Percentiles rank a stretch among this genome's conserved stretches.
These are phyloP conservation scores for Tragelaphus scriptus DNA, from an alignment of 2,113 vertebrate genomes.

Conservation along the genomic window DNA sequence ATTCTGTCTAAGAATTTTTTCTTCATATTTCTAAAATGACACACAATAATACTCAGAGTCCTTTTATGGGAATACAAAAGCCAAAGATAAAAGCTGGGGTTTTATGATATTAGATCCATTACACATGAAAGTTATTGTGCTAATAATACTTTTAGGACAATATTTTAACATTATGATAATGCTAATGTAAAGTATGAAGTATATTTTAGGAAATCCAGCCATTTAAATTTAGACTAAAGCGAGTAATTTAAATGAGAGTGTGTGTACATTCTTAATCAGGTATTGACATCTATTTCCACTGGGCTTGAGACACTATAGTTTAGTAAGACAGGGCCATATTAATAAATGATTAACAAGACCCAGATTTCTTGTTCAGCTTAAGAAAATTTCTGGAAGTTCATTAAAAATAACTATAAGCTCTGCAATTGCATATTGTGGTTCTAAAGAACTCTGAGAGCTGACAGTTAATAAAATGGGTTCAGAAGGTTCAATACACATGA, in stretches of 20 bases:
- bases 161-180: neutral
- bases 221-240: conserved; percentile 26
- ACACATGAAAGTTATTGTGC: neutral
- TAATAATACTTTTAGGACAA: neutral
- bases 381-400: neutral
- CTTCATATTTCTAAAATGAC: neutral
- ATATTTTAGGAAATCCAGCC: neutral
- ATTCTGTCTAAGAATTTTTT: conserved; percentile 9
- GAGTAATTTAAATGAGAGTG: neutral
- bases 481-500: neutral
- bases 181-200: neutral
- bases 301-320: neutral
- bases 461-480: neutral
- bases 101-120: neutral
- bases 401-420: neutral
- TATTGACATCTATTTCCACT: neutral
- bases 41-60: neutral
- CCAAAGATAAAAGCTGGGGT: neutral
- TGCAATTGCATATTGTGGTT: neutral
- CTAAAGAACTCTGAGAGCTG: neutral
- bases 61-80: neutral
- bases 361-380: neutral
- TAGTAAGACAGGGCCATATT: neutral
- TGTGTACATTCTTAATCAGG: neutral
- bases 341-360: neutral